These are phyloP conservation scores for Diplosoma virens DNA, from an alignment of 23 tunicate species.

Conservation along the genomic window DNA sequence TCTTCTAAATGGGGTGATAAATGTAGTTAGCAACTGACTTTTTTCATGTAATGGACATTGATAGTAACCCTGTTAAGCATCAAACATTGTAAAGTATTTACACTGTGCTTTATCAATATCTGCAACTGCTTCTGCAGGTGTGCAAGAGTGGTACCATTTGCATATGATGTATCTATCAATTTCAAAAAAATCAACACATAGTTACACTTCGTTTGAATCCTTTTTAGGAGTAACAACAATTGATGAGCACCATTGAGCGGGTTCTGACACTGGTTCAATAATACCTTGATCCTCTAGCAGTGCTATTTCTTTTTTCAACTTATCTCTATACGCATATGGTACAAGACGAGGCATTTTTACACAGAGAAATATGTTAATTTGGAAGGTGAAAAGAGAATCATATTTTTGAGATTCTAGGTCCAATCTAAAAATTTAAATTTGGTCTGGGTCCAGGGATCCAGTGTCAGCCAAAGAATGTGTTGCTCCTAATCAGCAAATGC, in stretches of 20 bases:
- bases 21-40: constrained; percentile 1
- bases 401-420: no score
- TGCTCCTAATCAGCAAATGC: no score
- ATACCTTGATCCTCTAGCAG: background rate
- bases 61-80: background rate
- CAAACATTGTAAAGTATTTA: constrained; percentile 1
- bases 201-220: background rate
- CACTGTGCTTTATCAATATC: background rate
- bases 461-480: no score
- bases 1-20: constrained; percentile 1
- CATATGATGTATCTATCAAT: background rate
- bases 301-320: no score
- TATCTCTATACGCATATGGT: no score
- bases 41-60: background rate
- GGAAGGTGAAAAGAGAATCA: no score
- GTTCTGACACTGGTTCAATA: background rate
- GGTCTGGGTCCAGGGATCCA: no score
- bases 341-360: no score
- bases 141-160: background rate
- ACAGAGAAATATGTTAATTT: no score
- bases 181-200: constrained; percentile 2
- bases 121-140: constrained; percentile 16
- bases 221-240: constrained; percentile 7
- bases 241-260: background rate
- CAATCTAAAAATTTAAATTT: no score